Evolutionary conservation across 1,140 invertebrate genomes (phyloP).

Genomic region (Polypedilum pembai): DNA sequence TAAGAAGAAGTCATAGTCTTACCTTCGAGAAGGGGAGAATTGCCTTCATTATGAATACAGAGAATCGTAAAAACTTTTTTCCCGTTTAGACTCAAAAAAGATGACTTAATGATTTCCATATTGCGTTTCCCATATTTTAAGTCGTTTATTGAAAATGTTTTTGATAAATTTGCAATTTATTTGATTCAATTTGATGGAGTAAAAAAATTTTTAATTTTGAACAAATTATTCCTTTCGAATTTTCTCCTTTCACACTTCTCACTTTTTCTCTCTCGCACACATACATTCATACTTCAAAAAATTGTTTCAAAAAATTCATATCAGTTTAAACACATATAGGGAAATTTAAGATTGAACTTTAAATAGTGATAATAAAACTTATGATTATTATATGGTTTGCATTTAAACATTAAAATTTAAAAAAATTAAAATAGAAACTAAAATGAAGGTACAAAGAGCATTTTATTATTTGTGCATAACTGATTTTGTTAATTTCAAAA

Average conservation of each 20-base stretch:
- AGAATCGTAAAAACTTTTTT: constrained; percentile 6
- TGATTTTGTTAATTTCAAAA: too few relatives aligned
- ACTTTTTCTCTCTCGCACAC: neutral
- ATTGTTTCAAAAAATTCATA: too few relatives aligned
- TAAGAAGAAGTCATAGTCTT: neutral
- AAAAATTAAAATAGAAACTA: too few relatives aligned
- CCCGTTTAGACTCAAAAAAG: neutral
- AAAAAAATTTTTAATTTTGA: neutral
- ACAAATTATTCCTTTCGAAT: neutral
- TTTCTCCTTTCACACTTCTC: neutral
- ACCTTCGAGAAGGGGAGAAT: neutral
- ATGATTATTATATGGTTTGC: too few relatives aligned
- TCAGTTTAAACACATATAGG: too few relatives aligned
- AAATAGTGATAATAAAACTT: too few relatives aligned
- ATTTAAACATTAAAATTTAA: too few relatives aligned
- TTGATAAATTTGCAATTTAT: neutral
- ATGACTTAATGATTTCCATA: neutral
- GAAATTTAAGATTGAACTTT: too few relatives aligned
- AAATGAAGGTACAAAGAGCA: too few relatives aligned
- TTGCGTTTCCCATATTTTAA: neutral
- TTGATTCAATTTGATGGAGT: neutral
- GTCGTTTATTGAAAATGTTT: neutral
- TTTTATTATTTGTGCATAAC: too few relatives aligned
- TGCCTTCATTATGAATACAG: neutral
- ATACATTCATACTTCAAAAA: neutral